Evolutionary conservation across 2,797 vertebrate species (phyloP).

Genomic region (Fistularia commersonii): DNA sequence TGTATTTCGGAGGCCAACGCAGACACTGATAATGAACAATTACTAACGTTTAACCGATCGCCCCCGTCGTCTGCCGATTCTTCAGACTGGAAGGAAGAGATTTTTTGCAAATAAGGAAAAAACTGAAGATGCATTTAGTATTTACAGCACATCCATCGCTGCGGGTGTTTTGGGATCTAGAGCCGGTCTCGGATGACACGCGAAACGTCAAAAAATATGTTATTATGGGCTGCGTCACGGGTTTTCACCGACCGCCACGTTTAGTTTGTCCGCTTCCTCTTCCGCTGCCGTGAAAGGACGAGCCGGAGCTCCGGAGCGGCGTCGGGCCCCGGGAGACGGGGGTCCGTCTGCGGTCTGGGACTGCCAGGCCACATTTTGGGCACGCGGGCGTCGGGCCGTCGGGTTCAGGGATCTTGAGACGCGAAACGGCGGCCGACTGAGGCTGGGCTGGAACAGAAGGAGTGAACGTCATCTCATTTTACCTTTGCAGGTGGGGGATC

Average conservation of each 20-base stretch:
- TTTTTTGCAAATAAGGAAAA: no score
- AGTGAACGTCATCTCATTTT: background rate
- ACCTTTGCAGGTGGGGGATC: background rate
- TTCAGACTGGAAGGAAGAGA: no score
- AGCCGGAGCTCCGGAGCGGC: conserved; percentile 14
- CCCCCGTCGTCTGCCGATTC: no score
- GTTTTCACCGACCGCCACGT: background rate
- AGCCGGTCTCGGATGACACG: no score
- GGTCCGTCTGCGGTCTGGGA: conserved; percentile 5
- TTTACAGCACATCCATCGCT: no score
- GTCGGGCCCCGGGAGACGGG: background rate
- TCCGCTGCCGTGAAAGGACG: conserved; percentile 15
- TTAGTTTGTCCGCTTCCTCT: conserved; percentile 6
- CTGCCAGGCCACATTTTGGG: conserved; percentile 31
- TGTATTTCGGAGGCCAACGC: no score
- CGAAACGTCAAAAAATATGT: no score
- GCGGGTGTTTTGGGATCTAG: no score
- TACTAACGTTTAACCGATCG: no score
- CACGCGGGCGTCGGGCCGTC: conserved; percentile 25
- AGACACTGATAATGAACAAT: no score
- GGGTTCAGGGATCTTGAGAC: background rate
- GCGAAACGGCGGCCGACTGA: conserved; percentile 6
- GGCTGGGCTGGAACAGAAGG: conserved; percentile 44
- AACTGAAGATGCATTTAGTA: no score
- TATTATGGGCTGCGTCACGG: no score